phyloP scores from a whole-genome alignment of 1,140 invertebrate species.

The Holcopasites calliopsidis region DNA sequence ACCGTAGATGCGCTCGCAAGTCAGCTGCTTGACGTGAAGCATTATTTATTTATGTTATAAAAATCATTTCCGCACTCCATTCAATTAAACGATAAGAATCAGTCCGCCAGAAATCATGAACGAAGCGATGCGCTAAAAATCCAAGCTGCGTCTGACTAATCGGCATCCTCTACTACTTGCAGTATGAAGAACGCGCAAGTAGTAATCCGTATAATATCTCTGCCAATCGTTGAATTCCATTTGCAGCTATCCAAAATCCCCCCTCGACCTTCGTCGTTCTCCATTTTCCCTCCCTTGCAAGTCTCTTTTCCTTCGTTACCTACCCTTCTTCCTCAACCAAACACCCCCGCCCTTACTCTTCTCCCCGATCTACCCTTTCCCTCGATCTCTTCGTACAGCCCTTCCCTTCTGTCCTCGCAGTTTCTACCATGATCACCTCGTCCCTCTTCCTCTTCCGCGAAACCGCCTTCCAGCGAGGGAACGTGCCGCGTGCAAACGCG shows the following conservation, averaged over 20 bases:
- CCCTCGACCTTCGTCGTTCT: background rate
- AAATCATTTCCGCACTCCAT: too few species aligned
- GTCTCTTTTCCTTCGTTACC: constrained; percentile 21
- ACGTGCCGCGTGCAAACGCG: constrained; percentile 28
- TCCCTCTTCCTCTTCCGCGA: constrained; percentile 32
- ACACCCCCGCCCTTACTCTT: background rate
- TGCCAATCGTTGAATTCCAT: constrained; percentile 1
- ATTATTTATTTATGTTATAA: too few species aligned
- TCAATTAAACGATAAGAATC: too few species aligned
- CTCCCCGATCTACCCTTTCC: background rate
- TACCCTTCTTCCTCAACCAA: constrained; percentile 11
- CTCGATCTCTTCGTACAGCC: background rate
- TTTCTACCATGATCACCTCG: constrained; percentile 5
- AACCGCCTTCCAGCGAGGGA: constrained; percentile 40
- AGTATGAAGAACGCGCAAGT: background rate
- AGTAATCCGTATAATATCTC: background rate
- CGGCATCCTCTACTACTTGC: background rate
- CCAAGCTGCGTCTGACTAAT: too few species aligned
- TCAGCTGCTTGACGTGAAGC: too few species aligned
- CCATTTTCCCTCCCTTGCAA: background rate
- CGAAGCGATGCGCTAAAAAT: too few species aligned
- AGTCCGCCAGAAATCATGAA: too few species aligned
- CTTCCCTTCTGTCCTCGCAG: constrained; percentile 27
- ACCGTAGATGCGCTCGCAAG: too few species aligned
- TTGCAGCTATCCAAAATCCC: background rate